Evolutionary conservation across 1,140 invertebrate species (phyloP).

Genomic region (Asbolus verrucosus): DNA sequence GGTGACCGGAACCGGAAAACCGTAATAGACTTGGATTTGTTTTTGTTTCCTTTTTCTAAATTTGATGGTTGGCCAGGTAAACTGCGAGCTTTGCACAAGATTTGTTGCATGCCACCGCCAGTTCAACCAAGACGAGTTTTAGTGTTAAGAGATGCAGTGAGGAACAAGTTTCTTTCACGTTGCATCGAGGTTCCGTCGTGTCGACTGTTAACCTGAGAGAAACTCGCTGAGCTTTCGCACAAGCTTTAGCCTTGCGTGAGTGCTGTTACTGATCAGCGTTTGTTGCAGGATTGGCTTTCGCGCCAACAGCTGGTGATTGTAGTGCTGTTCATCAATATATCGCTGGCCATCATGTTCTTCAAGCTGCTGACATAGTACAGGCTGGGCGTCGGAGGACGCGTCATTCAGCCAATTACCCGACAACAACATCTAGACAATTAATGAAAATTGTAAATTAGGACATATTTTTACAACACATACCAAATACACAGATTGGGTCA

Average conservation of each 20-base stretch:
- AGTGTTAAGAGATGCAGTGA: background rate
- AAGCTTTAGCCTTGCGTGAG: background rate
- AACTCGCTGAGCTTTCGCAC: conserved; percentile 24
- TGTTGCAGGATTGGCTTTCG: conserved; percentile 95
- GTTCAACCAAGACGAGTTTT: no score
- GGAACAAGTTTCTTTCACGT: conserved; percentile 19
- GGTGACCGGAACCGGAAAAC: background rate
- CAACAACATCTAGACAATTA: conserved; percentile 49
- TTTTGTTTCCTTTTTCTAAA: no score
- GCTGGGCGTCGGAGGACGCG: conserved; percentile 59
- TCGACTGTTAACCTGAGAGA: no score
- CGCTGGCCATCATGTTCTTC: conserved; percentile 96
- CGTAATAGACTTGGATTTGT: no score
- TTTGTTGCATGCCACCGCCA: conserved; percentile 1
- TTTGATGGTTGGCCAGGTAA: background rate
- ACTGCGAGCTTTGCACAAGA: background rate
- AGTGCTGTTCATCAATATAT: conserved; percentile 95
- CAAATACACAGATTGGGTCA: conserved; percentile 30
- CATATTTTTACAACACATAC: conserved; percentile 46
- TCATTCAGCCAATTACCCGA: conserved; percentile 27
- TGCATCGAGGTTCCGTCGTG: no score
- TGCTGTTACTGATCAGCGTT: background rate
- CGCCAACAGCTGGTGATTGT: conserved; percentile 95
- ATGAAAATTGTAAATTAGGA: conserved; percentile 42
- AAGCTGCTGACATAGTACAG: conserved; percentile 90